Conservation (phyloP, 2,888 invertebrate species). For the Periphyllus acericola region DNA sequence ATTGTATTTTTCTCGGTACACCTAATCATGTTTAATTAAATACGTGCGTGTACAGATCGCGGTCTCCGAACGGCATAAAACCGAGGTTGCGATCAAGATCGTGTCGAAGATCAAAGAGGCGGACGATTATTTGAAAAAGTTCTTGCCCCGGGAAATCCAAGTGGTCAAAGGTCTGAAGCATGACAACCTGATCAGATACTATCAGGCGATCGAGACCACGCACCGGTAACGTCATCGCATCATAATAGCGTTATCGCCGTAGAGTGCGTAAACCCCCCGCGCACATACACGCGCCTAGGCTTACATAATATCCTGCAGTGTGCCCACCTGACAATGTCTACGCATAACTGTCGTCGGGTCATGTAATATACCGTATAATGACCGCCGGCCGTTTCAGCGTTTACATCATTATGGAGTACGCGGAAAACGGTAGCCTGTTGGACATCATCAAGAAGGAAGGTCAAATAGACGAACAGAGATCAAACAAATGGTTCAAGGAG, state of each 20-base stretch:
- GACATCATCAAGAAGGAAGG: slow-evolving; percentile 80
- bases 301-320: too few relatives aligned
- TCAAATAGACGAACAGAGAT: slow-evolving; percentile 76
- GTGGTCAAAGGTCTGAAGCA: slow-evolving; percentile 84
- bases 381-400: slow-evolving; percentile 70
- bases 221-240: slow-evolving; percentile 73
- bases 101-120: slow-evolving; percentile 85
- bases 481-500: slow-evolving; percentile 79
- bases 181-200: slow-evolving; percentile 81
- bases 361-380: too few relatives aligned
- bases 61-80: slow-evolving; percentile 77
- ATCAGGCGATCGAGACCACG: slow-evolving; percentile 86
- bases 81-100: slow-evolving; percentile 83
- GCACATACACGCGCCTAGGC: too few relatives aligned
- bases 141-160: slow-evolving; percentile 83
- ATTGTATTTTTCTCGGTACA: too few relatives aligned
- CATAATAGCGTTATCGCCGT: too few relatives aligned
- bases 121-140: slow-evolving; percentile 82
- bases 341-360: too few relatives aligned
- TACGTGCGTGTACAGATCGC: slow-evolving; percentile 71
- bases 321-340: too few relatives aligned
- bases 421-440: slow-evolving; percentile 81
- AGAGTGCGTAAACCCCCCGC: too few relatives aligned
- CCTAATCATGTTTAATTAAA: neutral
- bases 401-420: slow-evolving; percentile 86